phyloP scores from a whole-genome alignment of 2,888 invertebrate species.

The Thecocarcelia acutangulata region DNA sequence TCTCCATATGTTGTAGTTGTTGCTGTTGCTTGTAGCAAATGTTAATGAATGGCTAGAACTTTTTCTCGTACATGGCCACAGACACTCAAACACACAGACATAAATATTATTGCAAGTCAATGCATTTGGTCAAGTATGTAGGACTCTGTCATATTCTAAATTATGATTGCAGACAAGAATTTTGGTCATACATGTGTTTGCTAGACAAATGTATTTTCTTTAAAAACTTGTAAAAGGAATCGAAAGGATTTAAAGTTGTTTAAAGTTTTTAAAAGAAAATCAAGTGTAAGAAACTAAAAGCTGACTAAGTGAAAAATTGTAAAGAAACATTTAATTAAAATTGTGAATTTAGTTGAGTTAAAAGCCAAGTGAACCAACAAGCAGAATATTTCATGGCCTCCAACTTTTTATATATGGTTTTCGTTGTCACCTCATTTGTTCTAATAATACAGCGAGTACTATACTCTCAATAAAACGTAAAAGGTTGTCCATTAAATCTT shows the following conservation, averaged over 20 bases:
- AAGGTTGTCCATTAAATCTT: no score
- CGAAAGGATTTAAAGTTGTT: constrained; percentile 4
- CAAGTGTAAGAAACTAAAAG: background rate
- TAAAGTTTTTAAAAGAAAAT: constrained; percentile 6
- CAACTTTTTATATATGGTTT: no score
- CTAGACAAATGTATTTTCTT: constrained; percentile 13
- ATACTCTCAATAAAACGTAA: no score
- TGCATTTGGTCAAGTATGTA: constrained; percentile 64
- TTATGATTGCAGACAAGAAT: constrained; percentile 68
- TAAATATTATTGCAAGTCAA: constrained; percentile 50
- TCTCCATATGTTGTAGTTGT: constrained; percentile 57
- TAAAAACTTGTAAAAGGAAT: constrained; percentile 9
- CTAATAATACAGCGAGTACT: no score
- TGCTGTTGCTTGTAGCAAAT: constrained; percentile 32
- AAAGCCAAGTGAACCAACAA: no score
- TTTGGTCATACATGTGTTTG: constrained; percentile 56
- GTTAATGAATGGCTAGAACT: constrained; percentile 27
- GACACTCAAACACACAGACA: constrained; percentile 7
- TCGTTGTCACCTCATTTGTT: no score
- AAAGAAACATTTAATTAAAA: background rate
- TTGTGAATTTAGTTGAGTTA: background rate
- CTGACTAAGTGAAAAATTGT: no score
- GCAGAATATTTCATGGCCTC: no score
- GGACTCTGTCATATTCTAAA: constrained; percentile 62
- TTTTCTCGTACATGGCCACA: constrained; percentile 11